Base-by-base conservation (phyloP, 2,797 vertebrate species). In the Microctenopoma steveboyesi region DNA sequence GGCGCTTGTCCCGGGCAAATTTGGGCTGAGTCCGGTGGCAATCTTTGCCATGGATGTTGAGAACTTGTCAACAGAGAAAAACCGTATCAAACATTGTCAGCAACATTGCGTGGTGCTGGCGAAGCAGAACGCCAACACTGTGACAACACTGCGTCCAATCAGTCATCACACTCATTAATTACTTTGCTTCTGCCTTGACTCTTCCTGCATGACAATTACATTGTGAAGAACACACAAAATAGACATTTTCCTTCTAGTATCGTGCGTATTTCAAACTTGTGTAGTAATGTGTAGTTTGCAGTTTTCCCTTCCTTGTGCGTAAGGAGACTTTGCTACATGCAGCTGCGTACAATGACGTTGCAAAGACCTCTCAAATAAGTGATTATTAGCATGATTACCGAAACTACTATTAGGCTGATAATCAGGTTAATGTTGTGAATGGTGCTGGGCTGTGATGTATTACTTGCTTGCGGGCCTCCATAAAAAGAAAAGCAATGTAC, bases 1-100 rank as follows among this genome's bases (percentile, higher is more conserved):
- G 85, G 88, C 82, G 74, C 43, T 7, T 18, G 63, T 85, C 85
- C 91, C 86, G 69, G 84, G 81, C 60, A 80, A 82, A 89, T 88
- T 79, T 83, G 84, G 86, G 82, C 84, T 37, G 67, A 61, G 52
- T 64, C 42, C 16, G 74, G 72, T 54, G 15, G 60, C 73, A 64
- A 45, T 90, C 83, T 81, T 66, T 83, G 82, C 84, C 84, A 83
- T 27, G 65, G 61, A 76, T 72, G 81, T 61, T 69, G 69, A 88
- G 73, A 47, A 11, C 66, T 87, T 73, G 65, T 78, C 71, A 71
- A 40, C 84, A 77, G 68, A 73, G 54, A 46, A 86, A 80, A 39
- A 33, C 37, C 37, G 64, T 69, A 28, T 74, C 62, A 69, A 58
- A 84, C 50, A 51, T 59, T 35, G 69, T 69, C 85, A 50, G 74